Conservation (phyloP, 2,797 vertebrate genomes). For the Molossus molossus region DNA sequence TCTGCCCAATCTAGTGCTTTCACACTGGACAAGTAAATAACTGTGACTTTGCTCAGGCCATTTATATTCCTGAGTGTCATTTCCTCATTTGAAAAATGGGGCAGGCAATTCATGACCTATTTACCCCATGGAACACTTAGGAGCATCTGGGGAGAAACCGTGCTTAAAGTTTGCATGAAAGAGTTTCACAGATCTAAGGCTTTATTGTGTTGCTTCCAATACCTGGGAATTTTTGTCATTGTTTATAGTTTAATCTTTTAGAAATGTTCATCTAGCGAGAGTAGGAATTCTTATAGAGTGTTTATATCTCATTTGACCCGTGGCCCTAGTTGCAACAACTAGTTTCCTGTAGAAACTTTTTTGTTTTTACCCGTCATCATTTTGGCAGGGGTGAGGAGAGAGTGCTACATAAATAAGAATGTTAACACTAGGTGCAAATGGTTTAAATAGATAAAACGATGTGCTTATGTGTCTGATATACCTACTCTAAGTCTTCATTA, state of each 20-base stretch:
- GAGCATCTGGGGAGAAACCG: neutral
- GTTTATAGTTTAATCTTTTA: conserved; percentile 54
- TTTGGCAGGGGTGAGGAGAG: accelerated
- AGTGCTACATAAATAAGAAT: neutral
- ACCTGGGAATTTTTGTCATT: neutral
- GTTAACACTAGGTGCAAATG: neutral
- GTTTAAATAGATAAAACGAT: conserved; percentile 14
- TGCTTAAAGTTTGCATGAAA: conserved; percentile 13
- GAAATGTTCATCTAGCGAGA: neutral
- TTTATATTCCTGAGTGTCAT: conserved; percentile 12
- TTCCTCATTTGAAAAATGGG: conserved; percentile 66
- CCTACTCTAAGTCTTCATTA: neutral
- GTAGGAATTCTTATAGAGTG: neutral
- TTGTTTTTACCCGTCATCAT: neutral
- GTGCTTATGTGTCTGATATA: neutral
- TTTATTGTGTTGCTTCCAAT: neutral
- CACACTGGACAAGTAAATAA: neutral
- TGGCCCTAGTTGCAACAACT: neutral
- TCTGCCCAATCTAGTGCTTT: neutral
- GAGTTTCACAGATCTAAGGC: neutral
- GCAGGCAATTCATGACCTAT: conserved; percentile 28
- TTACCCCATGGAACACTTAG: neutral
- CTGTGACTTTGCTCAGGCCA: neutral
- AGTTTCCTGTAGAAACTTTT: neutral
- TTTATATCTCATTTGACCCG: neutral